These are phyloP conservation scores for Trichosurus vulpecula DNA, from an alignment of 2,797 vertebrate species.

Conservation along the genomic window DNA sequence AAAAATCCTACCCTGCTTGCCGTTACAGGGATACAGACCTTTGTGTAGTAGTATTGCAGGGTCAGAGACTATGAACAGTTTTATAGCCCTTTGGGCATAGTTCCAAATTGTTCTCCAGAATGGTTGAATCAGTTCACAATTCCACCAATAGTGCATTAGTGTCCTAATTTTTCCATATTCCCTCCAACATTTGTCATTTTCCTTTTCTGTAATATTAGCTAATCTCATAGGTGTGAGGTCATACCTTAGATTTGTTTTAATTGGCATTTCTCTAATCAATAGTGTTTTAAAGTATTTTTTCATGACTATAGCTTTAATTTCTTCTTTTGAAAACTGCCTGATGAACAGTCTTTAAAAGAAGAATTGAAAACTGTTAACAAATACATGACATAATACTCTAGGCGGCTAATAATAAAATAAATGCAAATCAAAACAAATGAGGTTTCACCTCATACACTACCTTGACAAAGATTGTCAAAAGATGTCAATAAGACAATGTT, in stretches of 20 bases:
- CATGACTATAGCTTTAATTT: not conserved
- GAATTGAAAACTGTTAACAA: not conserved
- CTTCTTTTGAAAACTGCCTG: not conserved
- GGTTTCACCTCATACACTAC: not conserved
- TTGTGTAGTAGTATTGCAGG: not conserved
- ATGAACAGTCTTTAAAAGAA: not conserved
- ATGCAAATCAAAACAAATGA: not conserved
- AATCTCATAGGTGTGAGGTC: not conserved
- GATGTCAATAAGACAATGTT: not conserved
- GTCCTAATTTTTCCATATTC: not conserved
- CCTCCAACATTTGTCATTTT: not conserved
- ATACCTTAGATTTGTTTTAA: not conserved
- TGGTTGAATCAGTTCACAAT: not conserved
- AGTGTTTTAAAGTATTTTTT: not conserved
- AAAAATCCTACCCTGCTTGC: no score
- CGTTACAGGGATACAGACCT: not conserved
- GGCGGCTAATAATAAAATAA: not conserved
- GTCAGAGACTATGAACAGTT: not conserved
- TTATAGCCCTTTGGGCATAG: no score
- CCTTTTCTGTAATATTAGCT: not conserved
- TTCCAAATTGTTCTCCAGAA: not conserved
- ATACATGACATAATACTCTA: not conserved
- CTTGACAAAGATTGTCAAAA: not conserved
- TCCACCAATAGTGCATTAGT: not conserved
- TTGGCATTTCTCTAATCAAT: not conserved